These are phyloP conservation scores for Peribatodes rhomboidaria DNA, from an alignment of 2,888 invertebrate species.

Conservation along the genomic window DNA sequence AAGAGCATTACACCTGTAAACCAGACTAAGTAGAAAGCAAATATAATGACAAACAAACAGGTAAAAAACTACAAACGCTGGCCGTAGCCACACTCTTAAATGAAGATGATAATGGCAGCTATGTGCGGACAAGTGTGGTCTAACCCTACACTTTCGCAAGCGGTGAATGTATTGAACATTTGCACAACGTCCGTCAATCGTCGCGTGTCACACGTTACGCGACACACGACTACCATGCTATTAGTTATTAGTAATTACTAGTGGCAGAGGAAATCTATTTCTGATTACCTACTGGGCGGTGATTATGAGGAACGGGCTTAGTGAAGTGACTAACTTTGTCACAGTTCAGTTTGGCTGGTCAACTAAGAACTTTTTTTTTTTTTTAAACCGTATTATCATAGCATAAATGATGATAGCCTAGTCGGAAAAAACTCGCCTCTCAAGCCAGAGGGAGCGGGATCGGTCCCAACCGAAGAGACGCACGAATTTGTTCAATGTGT, in stretches of 20 bases:
- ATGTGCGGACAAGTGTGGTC: conserved; percentile 11
- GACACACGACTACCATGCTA: conserved; percentile 37
- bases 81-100: neutral
- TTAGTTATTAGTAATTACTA: conserved; percentile 27
- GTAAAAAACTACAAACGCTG: neutral
- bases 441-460: too few relatives aligned
- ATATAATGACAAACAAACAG: neutral
- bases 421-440: too few relatives aligned
- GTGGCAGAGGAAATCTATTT: conserved; percentile 31
- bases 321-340: neutral
- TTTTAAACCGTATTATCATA: too few relatives aligned
- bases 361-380: too few relatives aligned
- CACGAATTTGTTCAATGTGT: too few relatives aligned
- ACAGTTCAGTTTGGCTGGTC: neutral
- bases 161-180: conserved; percentile 25
- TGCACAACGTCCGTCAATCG: conserved; percentile 44
- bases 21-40: neutral
- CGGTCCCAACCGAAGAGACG: too few relatives aligned
- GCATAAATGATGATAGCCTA: too few relatives aligned
- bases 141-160: conserved; percentile 41
- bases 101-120: neutral
- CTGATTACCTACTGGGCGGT: conserved; percentile 33
- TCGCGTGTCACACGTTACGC: conserved; percentile 39
- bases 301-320: conserved; percentile 13
- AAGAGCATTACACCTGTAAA: neutral